Percentiles rank a stretch among this genome's conserved stretches.
phyloP scores from a whole-genome alignment of 2,797 vertebrate species.

The Lophius americanus region DNA sequence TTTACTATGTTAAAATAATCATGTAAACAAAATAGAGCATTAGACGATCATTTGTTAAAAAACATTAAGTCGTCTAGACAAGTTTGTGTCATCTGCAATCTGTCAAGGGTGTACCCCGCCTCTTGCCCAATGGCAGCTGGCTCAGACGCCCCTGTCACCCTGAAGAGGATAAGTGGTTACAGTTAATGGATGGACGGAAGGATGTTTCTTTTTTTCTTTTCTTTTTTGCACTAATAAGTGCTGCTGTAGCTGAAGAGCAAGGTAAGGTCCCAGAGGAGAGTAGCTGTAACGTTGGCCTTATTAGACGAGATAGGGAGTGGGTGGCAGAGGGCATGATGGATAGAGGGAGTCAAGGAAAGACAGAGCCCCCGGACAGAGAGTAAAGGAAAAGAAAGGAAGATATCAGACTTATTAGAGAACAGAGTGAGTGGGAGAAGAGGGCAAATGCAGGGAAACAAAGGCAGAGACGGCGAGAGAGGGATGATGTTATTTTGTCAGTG shows the following conservation, averaged over 20 bases:
- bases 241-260: conserved; percentile 19
- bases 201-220: no score
- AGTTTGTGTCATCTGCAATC: no score
- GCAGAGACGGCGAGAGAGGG: conserved; percentile 40
- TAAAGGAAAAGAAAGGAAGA: conserved; percentile 49
- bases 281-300: conserved; percentile 47
- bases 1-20: no score
- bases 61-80: no score
- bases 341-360: conserved; percentile 55
- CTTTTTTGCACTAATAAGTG: conserved; percentile 10
- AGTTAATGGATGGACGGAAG: no score
- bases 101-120: no score
- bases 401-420: conserved; percentile 68
- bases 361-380: conserved; percentile 56
- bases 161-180: no score
- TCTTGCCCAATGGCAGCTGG: no score
- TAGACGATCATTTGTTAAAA: no score
- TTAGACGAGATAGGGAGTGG: conserved; percentile 57
- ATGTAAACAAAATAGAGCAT: no score
- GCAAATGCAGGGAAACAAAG: conserved; percentile 45
- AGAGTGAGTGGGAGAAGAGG: conserved; percentile 59
- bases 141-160: no score
- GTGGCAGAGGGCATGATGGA: conserved; percentile 58
- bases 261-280: conserved; percentile 44
- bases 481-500: conserved; percentile 76